These are phyloP conservation scores for Geopemphigus sp. DNA, from an alignment of 1,140 invertebrate species.

Conservation along the genomic window DNA sequence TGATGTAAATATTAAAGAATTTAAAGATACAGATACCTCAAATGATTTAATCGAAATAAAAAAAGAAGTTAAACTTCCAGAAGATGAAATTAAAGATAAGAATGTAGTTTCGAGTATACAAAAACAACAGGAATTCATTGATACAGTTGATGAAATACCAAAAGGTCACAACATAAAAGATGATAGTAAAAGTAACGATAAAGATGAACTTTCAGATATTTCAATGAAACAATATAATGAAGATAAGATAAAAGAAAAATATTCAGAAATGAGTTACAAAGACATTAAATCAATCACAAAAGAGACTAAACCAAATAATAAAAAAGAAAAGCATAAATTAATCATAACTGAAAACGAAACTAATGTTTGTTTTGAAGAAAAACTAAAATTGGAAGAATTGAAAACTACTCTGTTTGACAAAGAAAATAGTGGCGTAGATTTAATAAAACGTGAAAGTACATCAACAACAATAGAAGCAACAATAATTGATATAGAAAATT, in stretches of 20 bases:
- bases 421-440: not conserved
- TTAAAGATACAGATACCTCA: not conserved
- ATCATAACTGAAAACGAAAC: not conserved
- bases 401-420: not conserved
- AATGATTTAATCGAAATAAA: not conserved
- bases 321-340: not conserved
- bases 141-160: not conserved
- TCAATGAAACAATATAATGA: not conserved
- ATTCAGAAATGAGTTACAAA: not conserved
- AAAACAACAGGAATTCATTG: not conserved
- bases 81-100: not conserved
- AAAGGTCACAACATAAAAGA: not conserved
- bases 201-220: not conserved
- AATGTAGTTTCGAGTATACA: too few species aligned
- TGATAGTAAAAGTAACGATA: too few species aligned
- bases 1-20: constrained; percentile 4
- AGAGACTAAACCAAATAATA: not conserved
- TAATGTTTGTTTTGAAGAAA: not conserved
- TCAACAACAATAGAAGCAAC: not conserved
- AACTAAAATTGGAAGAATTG: not conserved
- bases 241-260: not conserved
- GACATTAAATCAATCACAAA: not conserved
- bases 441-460: not conserved
- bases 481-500: not conserved
- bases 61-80: not conserved